Evolutionary conservation across 2,113 vertebrate species (phyloP).

Genomic region (Pao palembangensis): DNA sequence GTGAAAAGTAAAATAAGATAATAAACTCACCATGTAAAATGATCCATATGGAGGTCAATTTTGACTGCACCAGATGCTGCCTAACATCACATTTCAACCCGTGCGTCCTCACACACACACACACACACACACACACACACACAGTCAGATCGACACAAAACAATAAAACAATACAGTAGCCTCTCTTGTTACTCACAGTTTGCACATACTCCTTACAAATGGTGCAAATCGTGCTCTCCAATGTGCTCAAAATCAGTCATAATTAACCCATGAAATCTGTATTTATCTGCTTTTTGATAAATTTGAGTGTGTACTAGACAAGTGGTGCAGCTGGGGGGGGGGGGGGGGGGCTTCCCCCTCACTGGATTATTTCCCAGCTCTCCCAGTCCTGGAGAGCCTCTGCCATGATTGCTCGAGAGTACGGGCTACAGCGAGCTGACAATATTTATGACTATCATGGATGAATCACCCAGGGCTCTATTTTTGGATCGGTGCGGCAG

Average conservation of each 20-base stretch:
- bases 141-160: neutral
- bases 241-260: slow-evolving; percentile 16
- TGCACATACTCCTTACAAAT: slow-evolving; percentile 20
- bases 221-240: slow-evolving; percentile 10
- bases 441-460: slow-evolving; percentile 48
- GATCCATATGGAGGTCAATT: no score
- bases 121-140: neutral
- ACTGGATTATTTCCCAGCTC: slow-evolving; percentile 46
- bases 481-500: slow-evolving; percentile 36
- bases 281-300: slow-evolving; percentile 36
- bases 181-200: neutral
- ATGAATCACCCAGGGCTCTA: slow-evolving; percentile 33
- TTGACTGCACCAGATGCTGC: no score
- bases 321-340: no score
- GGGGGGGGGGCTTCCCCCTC: slow-evolving; percentile 16
- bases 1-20: no score
- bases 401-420: slow-evolving; percentile 34
- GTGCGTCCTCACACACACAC: no score
- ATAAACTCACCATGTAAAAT: no score
- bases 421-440: slow-evolving; percentile 29
- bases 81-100: no score
- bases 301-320: slow-evolving; percentile 19
- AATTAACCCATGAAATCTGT: slow-evolving; percentile 44
- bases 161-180: neutral
- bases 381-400: slow-evolving; percentile 34